Evolutionary conservation across 2,797 vertebrate genomes (phyloP), one percentile per base, ranked within the genome.

Genomic region (Hoplostethus atlanticus): DNA sequence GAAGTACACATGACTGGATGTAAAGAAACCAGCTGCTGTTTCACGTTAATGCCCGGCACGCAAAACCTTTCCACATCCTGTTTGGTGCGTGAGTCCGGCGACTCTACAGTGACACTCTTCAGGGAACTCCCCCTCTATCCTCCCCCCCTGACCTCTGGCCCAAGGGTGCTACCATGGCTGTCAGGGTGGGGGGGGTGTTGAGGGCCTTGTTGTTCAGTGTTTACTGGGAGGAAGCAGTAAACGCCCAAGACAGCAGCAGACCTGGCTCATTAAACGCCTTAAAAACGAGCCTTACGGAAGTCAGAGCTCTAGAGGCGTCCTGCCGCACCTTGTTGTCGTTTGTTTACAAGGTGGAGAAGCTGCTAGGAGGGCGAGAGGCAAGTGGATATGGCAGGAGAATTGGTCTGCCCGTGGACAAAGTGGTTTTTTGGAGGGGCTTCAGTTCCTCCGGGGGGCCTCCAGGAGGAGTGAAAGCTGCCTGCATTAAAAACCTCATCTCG

Each of bases 151-250:
- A 67, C 64, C 63, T 68, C 11, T 61, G 71, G 9, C 36, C 21
- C 6, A 28, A 21, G 34, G 50, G 16, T 4, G 46, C 64, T 50
- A 16, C 47, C 5, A 5, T 4, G 0, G 7, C 25, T 4, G 12
- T n/a, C n/a, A 34, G 11, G 42, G 31, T 38, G 38, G 36, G 31
- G 10, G 36, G 31, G 31, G 31, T 34, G 31, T 3, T 4, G 15
- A 17, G 44, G 3, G 31, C 54, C 17, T 42, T 21, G 21, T 55
- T 64, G 64, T 62, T 82, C 59, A n/a, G 48, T 5, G 54, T 86
- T 70, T 70, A 78, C 57, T 12, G 36, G 59, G 38, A 79, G 86
- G 81, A 87, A 83, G 84, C 2, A 9, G 47, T 85, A 64, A 87
- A 80, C 3, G 1, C 56, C n/a, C 1, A 52, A 78, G 64, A 69